Evolutionary conservation across 2,888 invertebrate species (phyloP), one percentile per base, ranked within the genome.

Genomic region (Metallyticus violacea): DNA sequence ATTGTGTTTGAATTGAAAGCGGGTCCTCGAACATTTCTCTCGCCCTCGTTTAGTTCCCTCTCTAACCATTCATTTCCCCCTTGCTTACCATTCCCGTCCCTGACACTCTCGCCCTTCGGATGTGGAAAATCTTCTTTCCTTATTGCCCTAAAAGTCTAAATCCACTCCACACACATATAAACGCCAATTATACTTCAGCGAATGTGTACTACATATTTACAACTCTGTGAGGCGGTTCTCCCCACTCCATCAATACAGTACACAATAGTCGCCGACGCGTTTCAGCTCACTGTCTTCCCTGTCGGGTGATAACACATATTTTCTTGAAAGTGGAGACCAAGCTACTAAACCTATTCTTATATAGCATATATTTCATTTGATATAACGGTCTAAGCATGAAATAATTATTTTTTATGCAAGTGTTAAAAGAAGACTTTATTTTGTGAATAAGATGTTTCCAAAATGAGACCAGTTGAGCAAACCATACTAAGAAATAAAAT

Each of bases 91-190:
- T n/a, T 25, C 28, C 77, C 77, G 30, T 29, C 85, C 40, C 29
- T 77, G 85, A 85, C 85, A 79, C 62, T 79, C 85, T 62, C 79
- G 79, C 85, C 85, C 83, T 83, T 79, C 26, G 27, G 29, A 29
- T 79, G 62, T 26, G 29, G 79, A 79, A 79, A 29, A 85, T 40
- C 40, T 15, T 62, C 40, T 62, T 62, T 62, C 40, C 40, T 62
- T 62, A 62, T 85, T 87, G 85, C 87, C 85, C 81, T 85, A 87
- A 86, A 85, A 85, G 87, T 28, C 87, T 80, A 79, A 87, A 81
- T 30, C 81, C 87, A 87, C 87, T 87, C 87, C 85, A 87, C 81
- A n/a, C n/a, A 76, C 87, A 81, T 87, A 85, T 85, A 85, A 87
- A 87, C 87, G 85, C 80, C 85, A 83, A 87, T 87, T 87, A 87